Conservation (phyloP, 2,888 invertebrate species). For the Thalpophila matura region DNA sequence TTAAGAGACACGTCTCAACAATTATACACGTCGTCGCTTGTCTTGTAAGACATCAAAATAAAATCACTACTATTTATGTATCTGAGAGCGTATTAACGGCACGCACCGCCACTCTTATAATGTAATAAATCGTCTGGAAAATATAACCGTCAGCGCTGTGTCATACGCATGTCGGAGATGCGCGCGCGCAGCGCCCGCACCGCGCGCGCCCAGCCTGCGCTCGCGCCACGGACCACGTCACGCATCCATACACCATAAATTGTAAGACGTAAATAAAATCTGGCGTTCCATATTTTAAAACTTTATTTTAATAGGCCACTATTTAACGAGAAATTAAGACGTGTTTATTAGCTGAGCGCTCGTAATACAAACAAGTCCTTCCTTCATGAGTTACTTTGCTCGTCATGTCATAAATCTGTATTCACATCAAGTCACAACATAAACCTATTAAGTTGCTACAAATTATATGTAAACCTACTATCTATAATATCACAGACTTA, state of each 20-base stretch:
- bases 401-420: slow-evolving; percentile 81
- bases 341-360: slow-evolving; percentile 88
- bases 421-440: slow-evolving; percentile 75
- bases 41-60: slow-evolving; percentile 90
- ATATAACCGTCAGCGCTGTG: slow-evolving; percentile 89
- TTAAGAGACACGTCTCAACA: slow-evolving; percentile 83
- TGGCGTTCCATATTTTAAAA: slow-evolving; percentile 89
- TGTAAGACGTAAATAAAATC: slow-evolving; percentile 87
- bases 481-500: slow-evolving; percentile 43
- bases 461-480: too few species aligned
- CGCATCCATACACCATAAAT: slow-evolving; percentile 85
- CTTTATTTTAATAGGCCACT: slow-evolving; percentile 89
- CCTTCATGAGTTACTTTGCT: slow-evolving; percentile 82
- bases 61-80: slow-evolving; percentile 90
- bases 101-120: slow-evolving; percentile 86
- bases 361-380: slow-evolving; percentile 86
- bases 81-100: slow-evolving; percentile 87
- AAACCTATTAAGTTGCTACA: slow-evolving; percentile 66
- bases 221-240: slow-evolving; percentile 68
- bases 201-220: slow-evolving; percentile 56
- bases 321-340: slow-evolving; percentile 89
- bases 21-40: slow-evolving; percentile 88
- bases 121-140: slow-evolving; percentile 90
- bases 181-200: slow-evolving; percentile 67
- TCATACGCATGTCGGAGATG: slow-evolving; percentile 83